Evolutionary conservation across 2,113 vertebrate species (phyloP).

Genomic region (Lepus timidus): DNA sequence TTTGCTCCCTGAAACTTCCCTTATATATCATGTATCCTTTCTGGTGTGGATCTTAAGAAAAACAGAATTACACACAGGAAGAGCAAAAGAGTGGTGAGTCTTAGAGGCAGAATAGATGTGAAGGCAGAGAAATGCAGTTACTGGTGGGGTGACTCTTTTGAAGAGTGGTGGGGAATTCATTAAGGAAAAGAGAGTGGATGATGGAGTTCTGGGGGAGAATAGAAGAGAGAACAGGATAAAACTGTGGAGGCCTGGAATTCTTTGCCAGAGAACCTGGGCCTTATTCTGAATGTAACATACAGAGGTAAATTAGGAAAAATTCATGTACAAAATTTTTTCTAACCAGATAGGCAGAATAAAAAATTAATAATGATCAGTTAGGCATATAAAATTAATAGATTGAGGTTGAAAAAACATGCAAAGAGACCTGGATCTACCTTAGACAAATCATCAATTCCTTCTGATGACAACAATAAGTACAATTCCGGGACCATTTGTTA

Average conservation of each 20-base stretch:
- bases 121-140: neutral
- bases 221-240: neutral
- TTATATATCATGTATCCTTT: neutral
- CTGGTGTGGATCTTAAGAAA: neutral
- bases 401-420: neutral
- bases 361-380: neutral
- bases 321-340: neutral
- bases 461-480: neutral
- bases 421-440: neutral
- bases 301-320: neutral
- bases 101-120: neutral
- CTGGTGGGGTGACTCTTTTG: neutral
- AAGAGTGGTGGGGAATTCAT: neutral
- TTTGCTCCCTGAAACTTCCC: neutral
- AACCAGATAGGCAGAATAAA: neutral
- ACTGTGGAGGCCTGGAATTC: accelerated
- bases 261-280: neutral
- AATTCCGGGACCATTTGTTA: neutral
- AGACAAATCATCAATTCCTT: neutral
- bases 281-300: neutral
- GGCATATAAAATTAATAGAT: neutral
- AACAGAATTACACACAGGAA: neutral
- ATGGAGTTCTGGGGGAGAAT: neutral
- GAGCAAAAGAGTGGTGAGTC: neutral
- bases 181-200: neutral